These are phyloP conservation scores for Thereva nobilitata DNA, from an alignment of 2,888 invertebrate genomes.

Conservation along the genomic window DNA sequence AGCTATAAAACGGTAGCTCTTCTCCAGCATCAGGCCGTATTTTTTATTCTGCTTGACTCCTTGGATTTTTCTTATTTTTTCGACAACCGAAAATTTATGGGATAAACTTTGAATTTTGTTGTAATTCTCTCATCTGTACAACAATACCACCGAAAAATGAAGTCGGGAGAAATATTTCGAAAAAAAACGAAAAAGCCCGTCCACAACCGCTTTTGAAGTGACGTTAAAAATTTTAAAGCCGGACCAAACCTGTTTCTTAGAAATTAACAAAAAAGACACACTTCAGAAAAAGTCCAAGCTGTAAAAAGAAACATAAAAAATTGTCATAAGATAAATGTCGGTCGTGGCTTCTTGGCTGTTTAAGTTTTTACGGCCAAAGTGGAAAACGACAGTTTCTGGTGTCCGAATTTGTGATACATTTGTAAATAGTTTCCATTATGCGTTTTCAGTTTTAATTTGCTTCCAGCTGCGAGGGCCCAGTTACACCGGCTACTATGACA, in stretches of 20 bases:
- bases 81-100: constrained; percentile 39
- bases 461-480: constrained; percentile 22
- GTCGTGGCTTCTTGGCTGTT: not conserved
- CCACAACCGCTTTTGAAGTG: constrained; percentile 17
- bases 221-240: constrained; percentile 14
- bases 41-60: constrained; percentile 16
- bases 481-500: too few relatives aligned
- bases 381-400: constrained; percentile 9
- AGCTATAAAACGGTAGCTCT: constrained; percentile 6
- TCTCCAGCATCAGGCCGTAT: not conserved
- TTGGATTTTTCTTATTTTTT: constrained; percentile 12
- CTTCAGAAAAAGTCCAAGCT: constrained; percentile 6
- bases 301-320: constrained; percentile 24
- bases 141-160: constrained; percentile 19
- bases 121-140: constrained; percentile 37
- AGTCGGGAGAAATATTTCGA: not conserved
- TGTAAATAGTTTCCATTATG: constrained; percentile 32
- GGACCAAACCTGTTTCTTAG: constrained; percentile 23
- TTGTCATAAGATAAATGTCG: constrained; percentile 34
- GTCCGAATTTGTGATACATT: constrained; percentile 27
- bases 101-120: constrained; percentile 40
- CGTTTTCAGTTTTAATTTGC: constrained; percentile 31
- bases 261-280: constrained; percentile 13
- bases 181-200: constrained; percentile 1
- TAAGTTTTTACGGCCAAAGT: constrained; percentile 1